phyloP scores from a whole-genome alignment of 2,888 invertebrate species.

The Rugalucina vietnamica region DNA sequence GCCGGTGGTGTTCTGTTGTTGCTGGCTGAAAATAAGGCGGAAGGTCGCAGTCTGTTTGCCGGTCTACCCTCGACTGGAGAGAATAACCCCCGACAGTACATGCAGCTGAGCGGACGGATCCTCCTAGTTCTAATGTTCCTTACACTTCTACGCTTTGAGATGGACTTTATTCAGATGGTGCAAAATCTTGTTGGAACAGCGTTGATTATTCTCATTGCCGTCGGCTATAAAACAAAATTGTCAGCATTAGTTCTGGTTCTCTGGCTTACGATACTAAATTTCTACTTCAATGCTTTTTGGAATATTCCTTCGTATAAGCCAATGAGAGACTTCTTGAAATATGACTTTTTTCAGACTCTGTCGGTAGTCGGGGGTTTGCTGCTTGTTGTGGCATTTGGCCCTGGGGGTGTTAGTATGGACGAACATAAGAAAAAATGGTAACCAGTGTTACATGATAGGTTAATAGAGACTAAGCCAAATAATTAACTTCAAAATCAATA shows the following conservation, averaged over 20 bases:
- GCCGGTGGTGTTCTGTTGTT: slow-evolving; percentile 98
- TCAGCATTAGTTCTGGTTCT: slow-evolving; percentile 97
- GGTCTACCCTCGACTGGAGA: slow-evolving; percentile 90
- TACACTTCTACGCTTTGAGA: slow-evolving; percentile 96
- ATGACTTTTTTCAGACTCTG: slow-evolving; percentile 99
- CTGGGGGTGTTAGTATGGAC: slow-evolving; percentile 97
- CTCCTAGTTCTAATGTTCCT: slow-evolving; percentile 99
- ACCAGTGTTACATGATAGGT: not conserved
- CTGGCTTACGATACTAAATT: slow-evolving; percentile 94
- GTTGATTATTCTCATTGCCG: slow-evolving; percentile 96
- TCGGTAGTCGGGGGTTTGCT: slow-evolving; percentile 99
- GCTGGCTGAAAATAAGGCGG: slow-evolving; percentile 97
- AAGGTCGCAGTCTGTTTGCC: slow-evolving; percentile 97
- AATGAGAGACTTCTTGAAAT: slow-evolving; percentile 99
- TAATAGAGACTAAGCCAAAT: not conserved
- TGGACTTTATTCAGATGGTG: slow-evolving; percentile 92
- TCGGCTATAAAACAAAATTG: slow-evolving; percentile 99
- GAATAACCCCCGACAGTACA: slow-evolving; percentile 94
- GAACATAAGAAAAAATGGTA: slow-evolving; percentile 99
- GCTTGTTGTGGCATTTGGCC: slow-evolving; percentile 99
- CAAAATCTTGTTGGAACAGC: slow-evolving; percentile 97
- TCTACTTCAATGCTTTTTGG: slow-evolving; percentile 99
- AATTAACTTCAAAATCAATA: not conserved
- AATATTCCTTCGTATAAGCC: slow-evolving; percentile 96
- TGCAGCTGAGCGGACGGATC: slow-evolving; percentile 97